Percentiles rank a stretch among this genome's conserved stretches.
Evolutionary conservation across 30 jellyfish, hydroid and myxozoan species (phyloP).

Genomic region (Pseudorhiza aurosa): DNA sequence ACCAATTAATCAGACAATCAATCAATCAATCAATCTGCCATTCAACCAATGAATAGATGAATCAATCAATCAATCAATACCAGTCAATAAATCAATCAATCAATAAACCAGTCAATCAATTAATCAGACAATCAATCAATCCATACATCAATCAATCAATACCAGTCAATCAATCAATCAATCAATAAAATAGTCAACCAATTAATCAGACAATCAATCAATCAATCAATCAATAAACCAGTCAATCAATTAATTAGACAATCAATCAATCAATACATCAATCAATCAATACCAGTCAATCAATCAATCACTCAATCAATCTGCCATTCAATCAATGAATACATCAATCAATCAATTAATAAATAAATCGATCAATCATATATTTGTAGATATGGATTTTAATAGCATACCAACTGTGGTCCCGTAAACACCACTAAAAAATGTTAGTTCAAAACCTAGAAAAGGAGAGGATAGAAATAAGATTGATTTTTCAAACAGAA

Average conservation of each 20-base stretch:
- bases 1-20: no score
- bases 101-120: no score
- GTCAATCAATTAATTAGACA: no score
- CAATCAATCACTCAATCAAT: neutral
- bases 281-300: neutral
- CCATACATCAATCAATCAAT: no score
- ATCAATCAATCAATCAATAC: neutral
- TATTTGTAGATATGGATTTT: neutral
- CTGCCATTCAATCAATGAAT: neutral
- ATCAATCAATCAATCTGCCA: no score
- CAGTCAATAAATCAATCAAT: neutral
- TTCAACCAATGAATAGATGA: neutral
- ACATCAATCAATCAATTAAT: neutral
- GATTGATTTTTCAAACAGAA: no score
- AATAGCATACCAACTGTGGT: slow-evolving; percentile 82
- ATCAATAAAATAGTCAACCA: neutral
- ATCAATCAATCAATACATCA: no score
- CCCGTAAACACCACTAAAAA: slow-evolving; percentile 98
- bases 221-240: neutral
- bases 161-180: neutral
- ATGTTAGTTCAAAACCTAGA: slow-evolving; percentile 89
- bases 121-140: no score
- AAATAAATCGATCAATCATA: neutral
- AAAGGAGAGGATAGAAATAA: neutral
- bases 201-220: neutral